Percentiles rank a stretch among this genome's conserved stretches.
Conservation (phyloP, 2,888 invertebrate genomes). For the Zaprionus obscuricornis region DNA sequence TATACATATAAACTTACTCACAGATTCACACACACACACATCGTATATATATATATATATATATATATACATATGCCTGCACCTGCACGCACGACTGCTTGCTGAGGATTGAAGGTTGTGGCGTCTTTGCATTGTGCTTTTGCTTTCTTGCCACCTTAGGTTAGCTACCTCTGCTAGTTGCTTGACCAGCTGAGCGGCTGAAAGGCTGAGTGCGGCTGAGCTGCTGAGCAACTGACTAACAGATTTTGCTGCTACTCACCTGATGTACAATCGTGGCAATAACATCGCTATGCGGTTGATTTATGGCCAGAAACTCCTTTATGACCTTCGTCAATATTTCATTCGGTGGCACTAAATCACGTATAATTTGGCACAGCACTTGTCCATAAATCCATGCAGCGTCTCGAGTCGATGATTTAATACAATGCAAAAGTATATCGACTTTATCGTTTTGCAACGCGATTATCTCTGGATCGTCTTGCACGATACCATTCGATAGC, state of each 20-base stretch:
- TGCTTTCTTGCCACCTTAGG: too few species aligned
- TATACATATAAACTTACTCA: too few species aligned
- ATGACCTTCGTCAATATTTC: conserved; percentile 94
- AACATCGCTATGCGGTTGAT: conserved; percentile 91
- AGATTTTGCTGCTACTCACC: conserved; percentile 84
- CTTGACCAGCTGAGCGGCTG: conserved; percentile 23
- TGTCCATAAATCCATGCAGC: conserved; percentile 88
- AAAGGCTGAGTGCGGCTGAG: conserved; percentile 2
- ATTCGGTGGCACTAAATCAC: conserved; percentile 92
- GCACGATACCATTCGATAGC: conserved; percentile 84
- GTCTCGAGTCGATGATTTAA: conserved; percentile 87
- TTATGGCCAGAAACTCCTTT: conserved; percentile 92
- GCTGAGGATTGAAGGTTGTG: conserved; percentile 5
- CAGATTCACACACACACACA: conserved; percentile 1
- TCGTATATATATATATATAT: not conserved
- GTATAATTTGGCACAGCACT: conserved; percentile 89
- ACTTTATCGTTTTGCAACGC: conserved; percentile 92
- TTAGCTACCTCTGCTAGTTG: conserved; percentile 32
- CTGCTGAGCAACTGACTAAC: conserved; percentile 8
- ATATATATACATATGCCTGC: conserved; percentile 3
- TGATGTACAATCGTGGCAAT: conserved; percentile 95
- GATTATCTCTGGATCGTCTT: conserved; percentile 89
- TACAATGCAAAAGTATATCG: conserved; percentile 90
- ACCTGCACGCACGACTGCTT: conserved; percentile 28
- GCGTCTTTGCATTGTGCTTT: too few species aligned